Evolutionary conservation across 2,113 vertebrate species (phyloP), one percentile per base, ranked within the genome.

Genomic region (Cryptotis parvus): DNA sequence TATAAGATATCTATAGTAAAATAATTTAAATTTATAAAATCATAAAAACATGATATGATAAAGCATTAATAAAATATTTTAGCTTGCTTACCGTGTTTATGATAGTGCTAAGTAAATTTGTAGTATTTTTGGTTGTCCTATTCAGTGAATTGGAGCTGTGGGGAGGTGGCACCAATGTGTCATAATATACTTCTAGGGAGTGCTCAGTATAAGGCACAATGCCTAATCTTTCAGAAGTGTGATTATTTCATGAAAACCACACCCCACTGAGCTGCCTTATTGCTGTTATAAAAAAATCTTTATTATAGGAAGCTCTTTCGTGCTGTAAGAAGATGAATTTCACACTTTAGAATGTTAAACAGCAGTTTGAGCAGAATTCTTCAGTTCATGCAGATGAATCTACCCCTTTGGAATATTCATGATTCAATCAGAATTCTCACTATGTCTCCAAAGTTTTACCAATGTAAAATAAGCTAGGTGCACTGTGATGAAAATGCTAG

Each of bases 401-500:
- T 96, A 91, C 83, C 68, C 66, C 74, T 69, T 93, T 27, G 27
- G 96, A 98, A 97, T 98, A 98, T 97, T 97, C 95, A 97, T 97
- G 95, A 98, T 96, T 97, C 92, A 97, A 88, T 95, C 97, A 95
- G 93, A 97, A 97, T 91, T 80, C 96, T 97, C 69, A 52, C 58
- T 91, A 93, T 96, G 81, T 97, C 91, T 91, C 87, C 52, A 83
- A 73, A 95, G 77, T 97, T 96, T 94, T 97, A 84, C 75, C 94
- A 69, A 85, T 97, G 41, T 96, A 0, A 10, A 85, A 94, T 96
- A 97, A 97, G 96, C 11, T 15, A 97, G 77, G 83, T 95, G 92
- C 22, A 93, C 95, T 95, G 35, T 92, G 89, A 96, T 93, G 90
- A 97, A 52, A 35, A 92, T 95, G 2, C 94, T 96, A 29, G 41